Conservation (phyloP, 2,797 vertebrate species). For the Rhyacichthys aspro region DNA sequence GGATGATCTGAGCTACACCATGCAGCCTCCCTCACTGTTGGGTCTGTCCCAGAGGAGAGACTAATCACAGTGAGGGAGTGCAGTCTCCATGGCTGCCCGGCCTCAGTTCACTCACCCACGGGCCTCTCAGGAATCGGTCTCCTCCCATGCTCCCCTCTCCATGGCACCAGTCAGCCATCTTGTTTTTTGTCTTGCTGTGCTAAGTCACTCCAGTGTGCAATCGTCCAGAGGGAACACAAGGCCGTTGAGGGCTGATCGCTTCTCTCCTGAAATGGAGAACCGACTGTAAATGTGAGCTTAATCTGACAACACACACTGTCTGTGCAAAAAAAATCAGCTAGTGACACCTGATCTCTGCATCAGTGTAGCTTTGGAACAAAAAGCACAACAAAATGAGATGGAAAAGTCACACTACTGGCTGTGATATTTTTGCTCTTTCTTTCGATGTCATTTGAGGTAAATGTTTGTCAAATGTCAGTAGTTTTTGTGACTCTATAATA, state of each 20-base stretch:
- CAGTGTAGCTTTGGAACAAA: constrained; percentile 63
- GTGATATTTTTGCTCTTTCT: constrained; percentile 69
- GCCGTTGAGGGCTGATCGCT: constrained; percentile 27
- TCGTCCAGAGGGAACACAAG: constrained; percentile 36
- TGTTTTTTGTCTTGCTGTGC: constrained; percentile 72
- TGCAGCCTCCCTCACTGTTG: constrained; percentile 19
- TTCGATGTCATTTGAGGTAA: constrained; percentile 82
- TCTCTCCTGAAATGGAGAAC: constrained; percentile 27
- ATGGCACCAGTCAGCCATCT: constrained; percentile 62
- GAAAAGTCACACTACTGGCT: constrained; percentile 62
- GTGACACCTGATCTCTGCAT: constrained; percentile 44
- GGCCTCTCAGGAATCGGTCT: constrained; percentile 58
- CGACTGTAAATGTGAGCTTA: constrained; percentile 41
- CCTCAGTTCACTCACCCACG: constrained; percentile 45
- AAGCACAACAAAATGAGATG: constrained; percentile 75
- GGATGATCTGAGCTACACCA: constrained; percentile 4
- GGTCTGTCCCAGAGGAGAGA: constrained; percentile 47
- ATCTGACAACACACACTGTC: constrained; percentile 30
- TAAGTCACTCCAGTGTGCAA: constrained; percentile 57
- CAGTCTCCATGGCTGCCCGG: constrained; percentile 64
- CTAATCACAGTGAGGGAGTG: constrained; percentile 49
- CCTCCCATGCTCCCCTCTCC: constrained; percentile 65
- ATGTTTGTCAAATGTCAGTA: constrained; percentile 84
- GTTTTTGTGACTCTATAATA: constrained; percentile 81
- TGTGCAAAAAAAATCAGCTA: constrained; percentile 51